Evolutionary conservation across 2,113 vertebrate species (phyloP).

Genomic region (Podilymbus podiceps): DNA sequence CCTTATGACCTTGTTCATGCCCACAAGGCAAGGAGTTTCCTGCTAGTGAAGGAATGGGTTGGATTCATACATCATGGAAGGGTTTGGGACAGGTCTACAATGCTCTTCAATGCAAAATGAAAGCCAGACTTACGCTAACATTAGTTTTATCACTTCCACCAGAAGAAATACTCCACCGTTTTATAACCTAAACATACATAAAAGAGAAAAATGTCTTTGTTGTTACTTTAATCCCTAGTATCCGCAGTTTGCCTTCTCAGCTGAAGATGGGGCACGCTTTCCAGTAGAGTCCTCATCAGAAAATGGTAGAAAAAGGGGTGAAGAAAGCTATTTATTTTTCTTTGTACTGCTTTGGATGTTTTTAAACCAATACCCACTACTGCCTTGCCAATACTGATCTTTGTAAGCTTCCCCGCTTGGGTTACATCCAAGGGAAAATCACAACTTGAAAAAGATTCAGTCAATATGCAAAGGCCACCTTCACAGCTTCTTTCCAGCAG

Average conservation of each 20-base stretch:
- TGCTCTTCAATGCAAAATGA: background rate
- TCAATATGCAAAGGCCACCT: conserved; percentile 32
- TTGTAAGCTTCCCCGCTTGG: background rate
- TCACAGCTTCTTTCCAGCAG: background rate
- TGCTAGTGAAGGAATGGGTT: background rate
- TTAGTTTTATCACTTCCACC: conserved; percentile 87
- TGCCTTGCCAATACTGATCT: background rate
- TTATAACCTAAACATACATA: conserved; percentile 74
- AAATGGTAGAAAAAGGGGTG: background rate
- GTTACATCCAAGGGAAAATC: background rate
- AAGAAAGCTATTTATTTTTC: background rate
- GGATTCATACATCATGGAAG: background rate
- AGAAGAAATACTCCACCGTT: conserved; percentile 83
- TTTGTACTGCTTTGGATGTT: background rate
- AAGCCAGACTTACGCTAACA: conserved; percentile 73
- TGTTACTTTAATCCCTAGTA: background rate
- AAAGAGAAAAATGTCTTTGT: background rate
- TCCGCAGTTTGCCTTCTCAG: background rate
- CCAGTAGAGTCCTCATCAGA: background rate
- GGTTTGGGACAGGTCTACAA: background rate
- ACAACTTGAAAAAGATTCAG: background rate
- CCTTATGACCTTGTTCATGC: background rate
- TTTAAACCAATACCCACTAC: background rate
- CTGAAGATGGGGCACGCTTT: background rate
- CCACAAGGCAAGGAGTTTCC: background rate